Conservation (phyloP, 1,140 invertebrate genomes). For the Tetragonula clypearis region DNA sequence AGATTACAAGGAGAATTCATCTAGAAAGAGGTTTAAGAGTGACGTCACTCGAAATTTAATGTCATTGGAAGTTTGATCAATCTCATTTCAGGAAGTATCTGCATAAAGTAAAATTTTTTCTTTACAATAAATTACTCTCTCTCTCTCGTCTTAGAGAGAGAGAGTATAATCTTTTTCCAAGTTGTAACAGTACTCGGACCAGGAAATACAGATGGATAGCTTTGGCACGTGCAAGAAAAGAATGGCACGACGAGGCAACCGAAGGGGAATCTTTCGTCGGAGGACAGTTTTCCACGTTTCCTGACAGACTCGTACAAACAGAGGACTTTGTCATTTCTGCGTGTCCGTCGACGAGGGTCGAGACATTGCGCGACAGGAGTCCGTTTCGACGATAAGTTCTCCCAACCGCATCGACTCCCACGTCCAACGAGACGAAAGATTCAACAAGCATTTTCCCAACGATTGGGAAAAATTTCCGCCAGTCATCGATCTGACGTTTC, state of each 20-base stretch:
- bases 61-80: too few relatives aligned
- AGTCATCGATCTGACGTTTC: not conserved
- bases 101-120: too few relatives aligned
- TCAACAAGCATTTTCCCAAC: not conserved
- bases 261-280: not conserved
- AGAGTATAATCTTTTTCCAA: not conserved
- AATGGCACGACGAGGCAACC: not conserved
- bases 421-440: not conserved
- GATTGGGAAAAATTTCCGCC: not conserved
- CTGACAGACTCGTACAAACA: not conserved
- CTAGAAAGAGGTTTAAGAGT: too few relatives aligned
- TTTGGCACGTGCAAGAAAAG: not conserved
- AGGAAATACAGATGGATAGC: not conserved
- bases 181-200: not conserved
- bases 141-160: too few relatives aligned
- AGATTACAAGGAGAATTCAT: too few relatives aligned
- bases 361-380: conserved; percentile 4
- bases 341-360: not conserved
- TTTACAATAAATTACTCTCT: too few relatives aligned
- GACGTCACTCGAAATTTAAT: too few relatives aligned
- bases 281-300: not conserved
- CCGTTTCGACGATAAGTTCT: not conserved
- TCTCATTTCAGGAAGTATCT: too few relatives aligned
- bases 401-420: not conserved
- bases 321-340: not conserved